Evolutionary conservation across 2,113 vertebrate genomes (phyloP).

Genomic region (Callionymus lyra): DNA sequence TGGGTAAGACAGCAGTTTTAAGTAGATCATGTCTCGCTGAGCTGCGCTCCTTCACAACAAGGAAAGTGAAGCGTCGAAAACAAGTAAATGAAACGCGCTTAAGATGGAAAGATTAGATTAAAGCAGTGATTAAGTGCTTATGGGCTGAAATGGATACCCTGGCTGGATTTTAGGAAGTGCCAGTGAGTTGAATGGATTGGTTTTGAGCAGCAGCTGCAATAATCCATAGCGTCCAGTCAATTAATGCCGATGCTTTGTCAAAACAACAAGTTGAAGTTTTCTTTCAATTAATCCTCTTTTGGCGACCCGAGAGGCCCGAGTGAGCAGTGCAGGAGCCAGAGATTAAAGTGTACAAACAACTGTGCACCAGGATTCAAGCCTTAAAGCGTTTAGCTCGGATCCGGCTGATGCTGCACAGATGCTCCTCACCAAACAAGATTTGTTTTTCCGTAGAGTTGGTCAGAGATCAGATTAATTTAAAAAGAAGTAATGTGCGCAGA

Average conservation of each 20-base stretch:
- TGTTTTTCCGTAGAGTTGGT: conserved; percentile 36
- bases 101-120: conserved; percentile 45
- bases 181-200: conserved; percentile 27
- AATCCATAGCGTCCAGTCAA: conserved; percentile 53
- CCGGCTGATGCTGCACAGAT: conserved; percentile 30
- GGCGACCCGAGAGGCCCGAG: conserved; percentile 19
- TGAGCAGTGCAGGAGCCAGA: conserved; percentile 39
- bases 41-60: conserved; percentile 19
- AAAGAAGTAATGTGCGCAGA: conserved; percentile 12
- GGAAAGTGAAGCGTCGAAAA: conserved; percentile 40
- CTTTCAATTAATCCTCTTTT: conserved; percentile 49
- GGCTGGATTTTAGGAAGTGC: conserved; percentile 22
- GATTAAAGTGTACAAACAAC: conserved; percentile 44
- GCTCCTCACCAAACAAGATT: conserved; percentile 26
- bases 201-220: conserved; percentile 31
- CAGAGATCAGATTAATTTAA: conserved; percentile 27
- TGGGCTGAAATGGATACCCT: conserved; percentile 47
- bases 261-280: conserved; percentile 52
- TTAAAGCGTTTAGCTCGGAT: conserved; percentile 15
- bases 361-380: conserved; percentile 1
- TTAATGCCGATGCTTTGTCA: conserved; percentile 48
- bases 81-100: conserved; percentile 52
- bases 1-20: no score
- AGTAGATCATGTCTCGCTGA: no score
- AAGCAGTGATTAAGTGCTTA: conserved; percentile 45